Evolutionary conservation across 2,888 invertebrate species (phyloP), one percentile per base, ranked within the genome.

Genomic region (Dione juno): DNA sequence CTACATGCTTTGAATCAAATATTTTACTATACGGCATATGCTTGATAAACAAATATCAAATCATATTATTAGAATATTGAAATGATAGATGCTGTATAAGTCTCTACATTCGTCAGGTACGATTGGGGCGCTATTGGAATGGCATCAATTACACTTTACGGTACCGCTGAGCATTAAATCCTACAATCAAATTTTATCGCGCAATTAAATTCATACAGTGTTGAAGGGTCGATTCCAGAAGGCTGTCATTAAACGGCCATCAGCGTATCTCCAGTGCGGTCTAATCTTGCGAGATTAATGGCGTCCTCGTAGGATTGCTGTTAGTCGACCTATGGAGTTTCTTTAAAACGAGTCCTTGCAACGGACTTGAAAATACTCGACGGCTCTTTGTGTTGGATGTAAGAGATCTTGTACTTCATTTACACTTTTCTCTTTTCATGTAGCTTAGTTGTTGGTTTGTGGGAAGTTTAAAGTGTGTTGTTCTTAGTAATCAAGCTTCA

Each of bases 211-310:
- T 64, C 67, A 71, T 67, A 66, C 67, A 66, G 65, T 73, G 61
- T 72, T 72, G 69, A 73, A 74, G 77, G 58, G 43, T 40, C 45
- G 64, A 72, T 70, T 67, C 63, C 76, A 73, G 75, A 74, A 75
- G 71, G 70, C 73, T 69, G 66, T 71, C 77, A 80, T 81, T 79
- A 80, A 79, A 79, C 78, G 76, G 76, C 77, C 79, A 77, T 80
- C 78, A 79, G 73, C 78, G 75, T 77, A 76, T 78, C 78, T 79
- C 68, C 63, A 72, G 71, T 72, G 76, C 64, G 71, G 74, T 75
- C 73, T 69, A 74, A 72, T 74, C 74, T 68, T 69, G 69, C 48
- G 75, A 76, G 79, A 79, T 78, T 77, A 77, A 79, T 76, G 78
- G 69, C 70, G 45, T 68, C 74, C 63, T 71, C 67, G 68, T 65